A percentile compares a stretch with the other conserved stretches of the same genome.
These are phyloP conservation scores for Excalfactoria chinensis DNA, from an alignment of 2,113 vertebrate genomes.

Conservation along the genomic window DNA sequence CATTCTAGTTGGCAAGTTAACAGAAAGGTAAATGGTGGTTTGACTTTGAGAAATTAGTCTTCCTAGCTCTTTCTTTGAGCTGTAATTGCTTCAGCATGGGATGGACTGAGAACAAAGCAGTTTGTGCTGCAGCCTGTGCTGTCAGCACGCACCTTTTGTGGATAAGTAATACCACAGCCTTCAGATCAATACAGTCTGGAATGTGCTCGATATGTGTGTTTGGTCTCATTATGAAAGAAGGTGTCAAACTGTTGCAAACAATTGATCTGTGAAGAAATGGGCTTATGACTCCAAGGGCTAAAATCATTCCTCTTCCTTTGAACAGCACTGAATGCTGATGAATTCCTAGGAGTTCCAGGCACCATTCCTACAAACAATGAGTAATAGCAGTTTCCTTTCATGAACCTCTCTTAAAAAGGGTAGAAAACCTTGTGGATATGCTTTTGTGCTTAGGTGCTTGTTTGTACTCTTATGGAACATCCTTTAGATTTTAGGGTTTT, in stretches of 20 bases:
- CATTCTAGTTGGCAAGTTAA: not conserved
- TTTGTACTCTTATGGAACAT: not conserved
- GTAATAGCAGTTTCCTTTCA: not conserved
- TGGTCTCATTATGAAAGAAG: not conserved
- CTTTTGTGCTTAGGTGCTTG: not conserved
- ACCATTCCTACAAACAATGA: not conserved
- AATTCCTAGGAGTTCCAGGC: not conserved
- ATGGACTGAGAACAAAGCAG: not conserved
- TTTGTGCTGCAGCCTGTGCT: not conserved
- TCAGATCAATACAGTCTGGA: fast-evolving
- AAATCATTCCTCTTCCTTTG: not conserved
- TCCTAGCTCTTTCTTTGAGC: not conserved
- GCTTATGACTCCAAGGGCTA: not conserved
- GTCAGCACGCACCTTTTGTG: fast-evolving
- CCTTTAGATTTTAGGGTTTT: not conserved
- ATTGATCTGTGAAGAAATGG: not conserved
- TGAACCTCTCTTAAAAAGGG: not conserved
- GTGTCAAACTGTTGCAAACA: not conserved
- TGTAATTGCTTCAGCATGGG: fast-evolving
- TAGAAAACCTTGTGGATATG: not conserved
- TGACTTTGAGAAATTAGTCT: not conserved
- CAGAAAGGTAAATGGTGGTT: not conserved
- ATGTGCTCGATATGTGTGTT: not conserved
- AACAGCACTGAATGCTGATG: not conserved
- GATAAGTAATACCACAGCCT: fast-evolving